Evolutionary conservation across 2,797 vertebrate genomes (phyloP).

Genomic region (Poeciliopsis turneri): DNA sequence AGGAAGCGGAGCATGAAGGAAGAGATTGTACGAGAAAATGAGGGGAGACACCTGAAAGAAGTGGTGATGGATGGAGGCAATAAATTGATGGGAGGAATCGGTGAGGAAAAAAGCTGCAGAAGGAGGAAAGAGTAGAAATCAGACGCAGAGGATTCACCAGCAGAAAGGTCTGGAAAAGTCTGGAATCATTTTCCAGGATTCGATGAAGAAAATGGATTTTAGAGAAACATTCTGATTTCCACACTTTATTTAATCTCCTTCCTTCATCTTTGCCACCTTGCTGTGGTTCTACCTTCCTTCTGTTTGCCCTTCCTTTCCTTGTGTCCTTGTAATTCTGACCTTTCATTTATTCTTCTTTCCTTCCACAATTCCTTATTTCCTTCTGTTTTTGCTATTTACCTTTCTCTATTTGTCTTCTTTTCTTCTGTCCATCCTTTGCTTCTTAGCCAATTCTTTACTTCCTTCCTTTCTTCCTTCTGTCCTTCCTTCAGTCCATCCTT

Average conservation of each 20-base stretch:
- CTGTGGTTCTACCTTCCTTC: background rate
- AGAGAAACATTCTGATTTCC: background rate
- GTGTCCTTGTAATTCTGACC: too few species aligned
- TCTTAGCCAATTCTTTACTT: too few species aligned
- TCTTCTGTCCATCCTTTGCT: too few species aligned
- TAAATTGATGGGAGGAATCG: background rate
- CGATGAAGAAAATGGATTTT: background rate
- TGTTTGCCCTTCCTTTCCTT: background rate
- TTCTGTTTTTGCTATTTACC: too few species aligned
- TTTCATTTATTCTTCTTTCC: too few species aligned
- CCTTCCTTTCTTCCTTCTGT: too few species aligned
- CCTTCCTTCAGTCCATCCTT: too few species aligned
- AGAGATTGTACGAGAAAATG: conserved; percentile 1
- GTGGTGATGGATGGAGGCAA: conserved; percentile 22
- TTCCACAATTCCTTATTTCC: background rate
- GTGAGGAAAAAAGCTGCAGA: background rate
- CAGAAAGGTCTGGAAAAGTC: background rate
- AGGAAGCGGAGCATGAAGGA: conserved; percentile 25
- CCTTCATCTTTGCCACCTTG: background rate
- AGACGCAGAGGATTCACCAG: background rate
- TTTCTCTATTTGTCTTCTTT: too few species aligned
- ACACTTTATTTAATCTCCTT: background rate
- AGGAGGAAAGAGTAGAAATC: background rate
- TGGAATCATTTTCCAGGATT: background rate
- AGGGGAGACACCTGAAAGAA: conserved; percentile 16